Evolutionary conservation across 2,888 invertebrate species (phyloP), one percentile per base, ranked within the genome.

Genomic region (Dynastes grantii): DNA sequence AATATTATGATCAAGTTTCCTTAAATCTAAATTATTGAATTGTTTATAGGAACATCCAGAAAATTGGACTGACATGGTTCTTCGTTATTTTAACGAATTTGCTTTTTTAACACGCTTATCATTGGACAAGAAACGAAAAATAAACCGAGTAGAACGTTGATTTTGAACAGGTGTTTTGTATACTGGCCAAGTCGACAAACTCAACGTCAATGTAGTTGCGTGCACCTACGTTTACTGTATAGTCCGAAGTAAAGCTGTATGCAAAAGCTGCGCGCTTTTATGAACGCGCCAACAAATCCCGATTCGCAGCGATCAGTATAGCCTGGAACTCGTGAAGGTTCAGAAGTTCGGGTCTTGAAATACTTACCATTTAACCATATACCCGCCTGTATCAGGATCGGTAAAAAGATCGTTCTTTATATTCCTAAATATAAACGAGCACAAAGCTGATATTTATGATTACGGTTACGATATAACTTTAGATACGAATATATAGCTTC

Each of bases 241-340:
- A 68, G 22, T 16, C 37, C 67, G 22, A 53, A 51, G 67, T 51
- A 29, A 71, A 71, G 71, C 55, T 71, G 40, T 71, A 71, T 71
- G 71, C 58, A 71, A 71, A 71, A 71, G 71, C 71, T 71, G 71
- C 71, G 71, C 71, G 71, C 71, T 71, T 71, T 71, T 37, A 71
- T 29, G 55, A 27, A 58, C 71, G 71, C 71, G 37, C 55, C n/a
- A 71, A 55, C 71, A 58, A 71, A 71, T 71, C 71, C 55, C 55
- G 55, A 71, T 37, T 71, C 53, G n/a, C 55, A 67, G 45, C 71
- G 71, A 71, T 71, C 71, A 71, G 71, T 71, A 71, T 55, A 37
- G 40, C 71, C 22, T 58, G 32, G 71, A 58, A 58, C 71, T 71
- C 22, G 71, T 71, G 1, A 55, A 37, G 55, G 71, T 71, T 71